phyloP scores from a whole-genome alignment of 2,888 invertebrate species.

The Panorpa germanica region DNA sequence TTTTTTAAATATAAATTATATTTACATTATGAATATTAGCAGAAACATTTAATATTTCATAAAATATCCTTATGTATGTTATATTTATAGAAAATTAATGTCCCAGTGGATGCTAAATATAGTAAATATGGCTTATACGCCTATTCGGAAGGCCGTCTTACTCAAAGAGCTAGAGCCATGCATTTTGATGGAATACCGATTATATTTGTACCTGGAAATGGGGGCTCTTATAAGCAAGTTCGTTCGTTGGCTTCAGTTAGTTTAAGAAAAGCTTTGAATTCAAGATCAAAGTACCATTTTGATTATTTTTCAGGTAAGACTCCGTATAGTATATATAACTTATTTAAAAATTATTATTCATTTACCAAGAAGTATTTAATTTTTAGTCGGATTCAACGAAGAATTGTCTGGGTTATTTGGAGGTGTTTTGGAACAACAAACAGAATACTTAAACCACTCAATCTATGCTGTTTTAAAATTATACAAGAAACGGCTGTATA shows the following conservation, averaged over 20 bases:
- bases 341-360: constrained; percentile 6
- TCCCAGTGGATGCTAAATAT: constrained; percentile 40
- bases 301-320: constrained; percentile 68
- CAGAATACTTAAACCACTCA: constrained; percentile 47
- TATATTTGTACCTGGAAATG: constrained; percentile 87
- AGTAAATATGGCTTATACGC: constrained; percentile 72
- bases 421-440: constrained; percentile 59
- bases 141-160: constrained; percentile 73
- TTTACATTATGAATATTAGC: too few relatives aligned
- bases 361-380: constrained; percentile 9
- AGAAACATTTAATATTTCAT: too few relatives aligned
- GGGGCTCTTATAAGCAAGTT: constrained; percentile 82
- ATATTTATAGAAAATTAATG: constrained; percentile 40
- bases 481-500: constrained; percentile 33
- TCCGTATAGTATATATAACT: too few relatives aligned
- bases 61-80: neutral
- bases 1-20: constrained; percentile 2
- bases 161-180: constrained; percentile 47
- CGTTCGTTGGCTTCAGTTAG: constrained; percentile 88
- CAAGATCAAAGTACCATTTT: constrained; percentile 54
- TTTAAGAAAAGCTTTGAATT: constrained; percentile 58
- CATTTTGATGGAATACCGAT: constrained; percentile 81
- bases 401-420: constrained; percentile 81
- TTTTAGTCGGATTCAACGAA: constrained; percentile 64
- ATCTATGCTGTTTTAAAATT: constrained; percentile 54